These are phyloP conservation scores for Zaprionus lachaisei DNA, from an alignment of 1,140 invertebrate genomes.

Conservation along the genomic window DNA sequence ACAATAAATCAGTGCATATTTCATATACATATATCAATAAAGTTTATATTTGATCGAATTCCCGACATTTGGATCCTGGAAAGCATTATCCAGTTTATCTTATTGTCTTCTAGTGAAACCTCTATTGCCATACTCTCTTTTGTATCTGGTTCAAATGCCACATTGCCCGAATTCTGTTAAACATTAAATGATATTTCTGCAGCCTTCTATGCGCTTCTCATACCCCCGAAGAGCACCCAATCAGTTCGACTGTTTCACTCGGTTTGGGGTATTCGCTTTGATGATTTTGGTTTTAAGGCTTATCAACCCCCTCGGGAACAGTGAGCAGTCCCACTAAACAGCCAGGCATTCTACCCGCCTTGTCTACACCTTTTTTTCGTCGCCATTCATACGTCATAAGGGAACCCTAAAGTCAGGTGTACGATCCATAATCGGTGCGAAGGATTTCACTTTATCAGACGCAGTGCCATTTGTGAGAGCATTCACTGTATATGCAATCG, in stretches of 20 bases:
- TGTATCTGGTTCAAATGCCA: constrained; percentile 47
- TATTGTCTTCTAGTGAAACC: background rate
- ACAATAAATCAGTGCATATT: background rate
- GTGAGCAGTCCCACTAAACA: constrained; percentile 32
- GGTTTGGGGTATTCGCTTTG: constrained; percentile 67
- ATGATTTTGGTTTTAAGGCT: constrained; percentile 76
- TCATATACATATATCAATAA: background rate
- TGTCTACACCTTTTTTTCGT: background rate
- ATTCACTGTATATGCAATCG: constrained; percentile 69
- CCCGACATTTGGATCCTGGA: background rate
- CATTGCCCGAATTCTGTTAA: constrained; percentile 37
- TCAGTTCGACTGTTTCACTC: constrained; percentile 30
- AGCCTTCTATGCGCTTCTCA: constrained; percentile 74
- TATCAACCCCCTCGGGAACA: constrained; percentile 64
- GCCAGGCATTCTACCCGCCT: background rate
- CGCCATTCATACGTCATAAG: background rate
- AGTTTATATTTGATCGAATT: background rate
- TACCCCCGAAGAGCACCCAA: constrained; percentile 43
- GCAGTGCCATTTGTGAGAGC: constrained; percentile 45
- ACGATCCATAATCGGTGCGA: constrained; percentile 32
- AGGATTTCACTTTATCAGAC: constrained; percentile 35
- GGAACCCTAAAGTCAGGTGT: constrained; percentile 3
- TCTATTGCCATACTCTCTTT: constrained; percentile 30
- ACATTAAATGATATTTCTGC: constrained; percentile 74
- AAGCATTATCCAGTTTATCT: background rate